phyloP scores from a whole-genome alignment of 2,888 invertebrate genomes.

The Bruchidius siliquastri region DNA sequence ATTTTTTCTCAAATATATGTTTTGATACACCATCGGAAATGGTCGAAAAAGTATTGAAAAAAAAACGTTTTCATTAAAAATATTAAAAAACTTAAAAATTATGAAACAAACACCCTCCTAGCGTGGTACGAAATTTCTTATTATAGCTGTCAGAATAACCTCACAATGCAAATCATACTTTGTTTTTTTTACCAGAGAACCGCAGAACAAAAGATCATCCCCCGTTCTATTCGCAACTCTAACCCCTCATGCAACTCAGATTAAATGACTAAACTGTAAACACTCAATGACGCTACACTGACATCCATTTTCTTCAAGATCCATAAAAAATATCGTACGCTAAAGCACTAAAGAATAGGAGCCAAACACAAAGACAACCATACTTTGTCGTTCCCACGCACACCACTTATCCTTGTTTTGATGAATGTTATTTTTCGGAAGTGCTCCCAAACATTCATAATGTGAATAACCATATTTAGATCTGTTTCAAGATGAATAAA shows the following conservation, averaged over 20 bases:
- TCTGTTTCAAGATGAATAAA: neutral
- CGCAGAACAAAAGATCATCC: neutral
- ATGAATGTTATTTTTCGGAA: constrained; percentile 46
- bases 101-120: neutral
- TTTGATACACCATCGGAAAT: too few relatives aligned
- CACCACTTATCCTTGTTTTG: constrained; percentile 40
- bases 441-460: constrained; percentile 47
- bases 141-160: neutral
- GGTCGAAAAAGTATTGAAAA: too few relatives aligned
- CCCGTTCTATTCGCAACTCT: neutral
- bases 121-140: neutral
- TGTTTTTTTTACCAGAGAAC: neutral
- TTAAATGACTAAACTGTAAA: neutral
- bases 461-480: constrained; percentile 11
- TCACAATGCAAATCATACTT: neutral
- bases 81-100: too few relatives aligned
- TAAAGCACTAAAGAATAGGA: neutral
- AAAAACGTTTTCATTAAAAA: too few relatives aligned
- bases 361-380: neutral
- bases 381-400: constrained; percentile 15
- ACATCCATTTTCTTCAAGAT: neutral
- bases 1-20: too few relatives aligned
- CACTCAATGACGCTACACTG: neutral
- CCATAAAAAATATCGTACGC: neutral
- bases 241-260: neutral